Conservation (phyloP, 2,113 vertebrate species). For the Ardeotis arabs region DNA sequence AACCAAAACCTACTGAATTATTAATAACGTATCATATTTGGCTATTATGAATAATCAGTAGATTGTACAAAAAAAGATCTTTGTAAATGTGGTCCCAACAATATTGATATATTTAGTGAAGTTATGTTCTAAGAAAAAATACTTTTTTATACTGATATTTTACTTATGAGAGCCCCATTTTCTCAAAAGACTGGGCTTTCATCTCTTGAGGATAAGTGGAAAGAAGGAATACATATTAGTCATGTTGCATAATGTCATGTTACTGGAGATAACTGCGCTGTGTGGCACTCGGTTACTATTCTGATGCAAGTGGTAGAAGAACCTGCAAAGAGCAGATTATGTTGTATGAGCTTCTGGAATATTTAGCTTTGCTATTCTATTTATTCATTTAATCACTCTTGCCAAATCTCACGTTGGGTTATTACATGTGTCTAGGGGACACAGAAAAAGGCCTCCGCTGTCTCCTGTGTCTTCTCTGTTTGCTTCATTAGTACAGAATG, state of each 20-base stretch:
- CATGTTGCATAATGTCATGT: neutral
- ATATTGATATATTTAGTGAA: neutral
- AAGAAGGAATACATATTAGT: neutral
- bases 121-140: neutral
- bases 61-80: neutral
- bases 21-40: neutral
- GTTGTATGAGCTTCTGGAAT: neutral
- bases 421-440: neutral
- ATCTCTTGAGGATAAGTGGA: neutral
- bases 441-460: neutral
- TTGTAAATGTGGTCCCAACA: neutral
- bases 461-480: neutral
- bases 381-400: neutral
- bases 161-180: neutral
- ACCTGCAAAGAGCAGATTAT: neutral
- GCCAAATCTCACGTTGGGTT: neutral
- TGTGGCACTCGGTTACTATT: neutral
- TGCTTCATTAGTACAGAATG: neutral
- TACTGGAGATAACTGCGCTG: neutral
- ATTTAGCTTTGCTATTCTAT: neutral
- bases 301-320: neutral
- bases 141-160: neutral
- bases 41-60: neutral
- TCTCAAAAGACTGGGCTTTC: neutral
- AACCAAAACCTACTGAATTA: neutral